Base-by-base conservation (phyloP, 64 coral and sea anemone genomes). In the Montipora cactus region DNA sequence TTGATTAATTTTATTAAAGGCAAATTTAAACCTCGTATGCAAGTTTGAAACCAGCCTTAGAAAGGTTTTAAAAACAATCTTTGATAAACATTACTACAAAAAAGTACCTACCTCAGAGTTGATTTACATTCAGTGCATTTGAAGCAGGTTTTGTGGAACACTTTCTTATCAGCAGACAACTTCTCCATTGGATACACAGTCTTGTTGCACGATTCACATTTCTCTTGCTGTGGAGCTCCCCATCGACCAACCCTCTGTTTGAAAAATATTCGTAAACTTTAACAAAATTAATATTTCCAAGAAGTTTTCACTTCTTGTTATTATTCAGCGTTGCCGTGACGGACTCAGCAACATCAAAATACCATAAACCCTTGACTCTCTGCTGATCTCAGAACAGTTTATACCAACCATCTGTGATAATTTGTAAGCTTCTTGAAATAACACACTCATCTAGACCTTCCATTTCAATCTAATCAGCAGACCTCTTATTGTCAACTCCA, bases 101-200 rank as follows among this genome's bases (percentile, higher is more conserved):
- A n/a, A 15, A 11, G 10, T 28, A 95, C 92, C 15, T 61, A 96
- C 97, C 97, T 96, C 10, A 99, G 79, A 25, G 97, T 99, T 14
- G 86, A 73, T n/a, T 94, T 94, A 79, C 97, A 99, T 66, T 99
- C 92, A 15, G 88, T 70, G 46, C 97, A 99, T 79, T 99, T 99
- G 47, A 99, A 99, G 62, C 97, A 99, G 5, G 72, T 84, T 23
- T 89, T 99, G 50, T 99, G 97, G 78, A 93, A 99, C 5, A 96
- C 44, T 68, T 99, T 99, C 6, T 91, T 84, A 66, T 99, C 97
- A 73, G 97, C 97, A 71, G 97, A 90, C 21, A 99, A 72, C 55
- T 64, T 95, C 66, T 99, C 97, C 94, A 96, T 96, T 80, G 95
- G 94, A 61, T 99, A 99, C 25, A 96, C 97, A 45, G 97, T 99